Evolutionary conservation across 2,888 invertebrate genomes (phyloP).

Genomic region (Drosophila algonquin): DNA sequence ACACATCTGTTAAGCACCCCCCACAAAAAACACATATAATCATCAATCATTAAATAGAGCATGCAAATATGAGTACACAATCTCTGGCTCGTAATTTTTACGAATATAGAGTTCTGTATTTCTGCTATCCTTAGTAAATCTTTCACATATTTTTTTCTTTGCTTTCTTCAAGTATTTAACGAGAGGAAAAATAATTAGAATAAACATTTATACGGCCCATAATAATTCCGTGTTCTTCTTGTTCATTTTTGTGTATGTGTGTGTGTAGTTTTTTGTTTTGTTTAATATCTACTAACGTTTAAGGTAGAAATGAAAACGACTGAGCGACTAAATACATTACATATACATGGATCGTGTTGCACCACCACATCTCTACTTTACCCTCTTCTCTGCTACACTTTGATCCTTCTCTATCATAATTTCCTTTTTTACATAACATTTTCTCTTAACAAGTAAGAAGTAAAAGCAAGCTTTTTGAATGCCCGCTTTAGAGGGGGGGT

Average conservation of each 20-base stretch:
- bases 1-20: conserved; percentile 18
- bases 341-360: conserved; percentile 32
- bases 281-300: conserved; percentile 49
- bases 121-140: conserved; percentile 55
- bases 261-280: conserved; percentile 2
- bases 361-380: conserved; percentile 15
- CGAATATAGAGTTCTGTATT: conserved; percentile 71
- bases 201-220: conserved; percentile 44
- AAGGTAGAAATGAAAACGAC: conserved; percentile 63
- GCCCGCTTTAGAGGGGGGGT: neutral
- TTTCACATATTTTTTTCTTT: conserved; percentile 35
- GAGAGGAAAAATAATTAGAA: conserved; percentile 45
- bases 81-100: conserved; percentile 58
- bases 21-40: neutral
- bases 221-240: conserved; percentile 25
- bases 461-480: neutral
- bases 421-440: neutral
- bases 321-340: conserved; percentile 60
- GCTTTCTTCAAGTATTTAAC: conserved; percentile 40
- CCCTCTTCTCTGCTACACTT: conserved; percentile 5
- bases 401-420: conserved; percentile 9
- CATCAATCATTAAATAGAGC: neutral
- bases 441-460: neutral
- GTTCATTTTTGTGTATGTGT: conserved; percentile 9
- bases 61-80: neutral